A percentile compares a stretch with the other conserved stretches of the same genome.
Conservation (phyloP, 2,888 invertebrate genomes). For the Dryobota labecula region DNA sequence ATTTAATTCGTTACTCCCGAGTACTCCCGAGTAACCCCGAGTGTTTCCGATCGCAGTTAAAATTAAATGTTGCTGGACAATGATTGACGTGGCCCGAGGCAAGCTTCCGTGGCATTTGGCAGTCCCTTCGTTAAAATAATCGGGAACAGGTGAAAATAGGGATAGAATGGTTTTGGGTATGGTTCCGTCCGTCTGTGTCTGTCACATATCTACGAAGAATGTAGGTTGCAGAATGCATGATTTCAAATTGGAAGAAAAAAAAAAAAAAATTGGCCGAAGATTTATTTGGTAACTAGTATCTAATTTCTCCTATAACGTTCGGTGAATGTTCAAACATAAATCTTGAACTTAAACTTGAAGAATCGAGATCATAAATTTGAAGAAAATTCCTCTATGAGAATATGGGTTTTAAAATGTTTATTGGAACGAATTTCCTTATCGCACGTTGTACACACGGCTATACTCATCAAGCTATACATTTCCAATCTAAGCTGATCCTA, state of each 20-base stretch:
- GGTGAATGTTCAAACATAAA: too few species aligned
- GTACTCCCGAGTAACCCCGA: neutral
- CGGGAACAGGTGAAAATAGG: slow-evolving; percentile 9
- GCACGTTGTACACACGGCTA: too few species aligned
- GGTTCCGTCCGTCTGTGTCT: slow-evolving; percentile 4
- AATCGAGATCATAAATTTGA: too few species aligned
- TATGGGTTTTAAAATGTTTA: too few species aligned
- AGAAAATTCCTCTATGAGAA: too few species aligned
- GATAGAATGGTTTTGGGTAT: neutral
- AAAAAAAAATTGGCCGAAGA: too few species aligned
- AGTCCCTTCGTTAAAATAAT: slow-evolving; percentile 27
- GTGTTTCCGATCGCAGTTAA: slow-evolving; percentile 34
- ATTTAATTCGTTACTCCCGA: slow-evolving; percentile 39
- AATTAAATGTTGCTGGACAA: slow-evolving; percentile 42
- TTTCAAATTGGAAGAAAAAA: neutral
- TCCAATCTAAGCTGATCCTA: too few species aligned
- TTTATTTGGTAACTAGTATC: too few species aligned
- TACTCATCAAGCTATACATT: too few species aligned
- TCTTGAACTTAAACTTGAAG: too few species aligned
- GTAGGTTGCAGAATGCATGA: neutral
- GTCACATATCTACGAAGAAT: neutral
- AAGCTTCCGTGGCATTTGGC: slow-evolving; percentile 15
- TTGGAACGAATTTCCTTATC: too few species aligned
- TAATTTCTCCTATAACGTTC: too few species aligned
- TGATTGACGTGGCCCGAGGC: slow-evolving; percentile 52